Conservation (phyloP, 2,113 vertebrate species). For the Grus americana region DNA sequence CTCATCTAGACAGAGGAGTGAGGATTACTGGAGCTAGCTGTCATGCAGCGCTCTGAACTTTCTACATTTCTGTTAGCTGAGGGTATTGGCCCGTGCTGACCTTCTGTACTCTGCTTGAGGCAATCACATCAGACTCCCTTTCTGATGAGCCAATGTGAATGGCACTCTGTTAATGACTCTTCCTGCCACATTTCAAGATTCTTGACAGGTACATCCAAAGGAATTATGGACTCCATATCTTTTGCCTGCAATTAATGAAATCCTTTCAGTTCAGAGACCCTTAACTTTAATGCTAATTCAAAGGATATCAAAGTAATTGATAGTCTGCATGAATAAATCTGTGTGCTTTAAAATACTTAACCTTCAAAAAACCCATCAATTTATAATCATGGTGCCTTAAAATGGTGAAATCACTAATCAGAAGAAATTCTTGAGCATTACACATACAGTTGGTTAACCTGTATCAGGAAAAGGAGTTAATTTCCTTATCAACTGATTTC, state of each 20-base stretch:
- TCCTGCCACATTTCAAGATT: constrained; percentile 56
- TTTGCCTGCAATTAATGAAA: constrained; percentile 53
- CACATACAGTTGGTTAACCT: neutral
- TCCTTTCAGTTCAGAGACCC: constrained; percentile 43
- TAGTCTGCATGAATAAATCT: constrained; percentile 39
- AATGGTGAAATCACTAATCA: constrained; percentile 15
- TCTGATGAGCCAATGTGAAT: constrained; percentile 22
- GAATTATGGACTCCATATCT: constrained; percentile 45
- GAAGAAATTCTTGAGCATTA: neutral
- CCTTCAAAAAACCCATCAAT: constrained; percentile 6
- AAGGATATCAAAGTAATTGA: constrained; percentile 56
- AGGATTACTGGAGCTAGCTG: constrained; percentile 55
- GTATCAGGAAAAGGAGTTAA: neutral
- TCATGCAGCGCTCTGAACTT: constrained; percentile 29
- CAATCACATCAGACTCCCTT: constrained; percentile 62
- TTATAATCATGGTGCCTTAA: constrained; percentile 14
- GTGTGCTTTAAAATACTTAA: constrained; percentile 48
- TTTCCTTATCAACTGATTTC: constrained; percentile 19
- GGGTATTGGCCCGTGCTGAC: constrained; percentile 20
- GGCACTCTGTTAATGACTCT: constrained; percentile 65
- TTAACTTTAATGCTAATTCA: constrained; percentile 38
- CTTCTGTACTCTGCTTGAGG: constrained; percentile 53
- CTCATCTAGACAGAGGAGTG: constrained; percentile 38
- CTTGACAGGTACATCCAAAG: constrained; percentile 45
- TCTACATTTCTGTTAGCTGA: constrained; percentile 36